Evolutionary conservation across 2,113 vertebrate species (phyloP).

Genomic region (Lamprotornis superbus): DNA sequence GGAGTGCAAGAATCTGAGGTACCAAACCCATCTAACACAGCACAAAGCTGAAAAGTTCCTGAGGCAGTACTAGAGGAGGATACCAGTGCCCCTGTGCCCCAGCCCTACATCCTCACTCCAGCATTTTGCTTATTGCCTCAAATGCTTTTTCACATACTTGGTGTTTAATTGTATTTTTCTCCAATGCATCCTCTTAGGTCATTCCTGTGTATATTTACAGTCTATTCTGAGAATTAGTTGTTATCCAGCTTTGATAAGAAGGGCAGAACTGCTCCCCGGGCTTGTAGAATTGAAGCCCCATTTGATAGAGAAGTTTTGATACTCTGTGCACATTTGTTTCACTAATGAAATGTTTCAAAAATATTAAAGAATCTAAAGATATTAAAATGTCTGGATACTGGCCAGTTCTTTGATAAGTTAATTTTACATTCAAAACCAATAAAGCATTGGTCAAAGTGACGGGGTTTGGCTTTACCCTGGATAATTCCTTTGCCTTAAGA

Average conservation of each 20-base stretch:
- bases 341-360: background rate
- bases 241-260: background rate
- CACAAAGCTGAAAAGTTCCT: background rate
- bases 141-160: background rate
- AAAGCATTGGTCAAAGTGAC: slow-evolving; percentile 33
- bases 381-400: background rate
- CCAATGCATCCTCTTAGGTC: background rate
- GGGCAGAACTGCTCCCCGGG: background rate
- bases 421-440: slow-evolving; percentile 60
- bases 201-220: background rate
- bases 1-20: background rate
- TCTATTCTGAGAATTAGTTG: background rate
- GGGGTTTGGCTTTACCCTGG: slow-evolving; percentile 30
- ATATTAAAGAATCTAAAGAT: background rate
- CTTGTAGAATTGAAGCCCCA: background rate
- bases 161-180: background rate
- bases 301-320: background rate
- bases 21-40: background rate
- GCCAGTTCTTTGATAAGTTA: slow-evolving; percentile 30
- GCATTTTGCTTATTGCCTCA: background rate
- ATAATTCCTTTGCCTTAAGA: slow-evolving; percentile 63
- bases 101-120: fast-evolving
- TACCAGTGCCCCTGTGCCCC: background rate
- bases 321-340: background rate
- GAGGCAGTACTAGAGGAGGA: background rate